Conservation (phyloP, 2,797 vertebrate species). For the Danio choprae region DNA sequence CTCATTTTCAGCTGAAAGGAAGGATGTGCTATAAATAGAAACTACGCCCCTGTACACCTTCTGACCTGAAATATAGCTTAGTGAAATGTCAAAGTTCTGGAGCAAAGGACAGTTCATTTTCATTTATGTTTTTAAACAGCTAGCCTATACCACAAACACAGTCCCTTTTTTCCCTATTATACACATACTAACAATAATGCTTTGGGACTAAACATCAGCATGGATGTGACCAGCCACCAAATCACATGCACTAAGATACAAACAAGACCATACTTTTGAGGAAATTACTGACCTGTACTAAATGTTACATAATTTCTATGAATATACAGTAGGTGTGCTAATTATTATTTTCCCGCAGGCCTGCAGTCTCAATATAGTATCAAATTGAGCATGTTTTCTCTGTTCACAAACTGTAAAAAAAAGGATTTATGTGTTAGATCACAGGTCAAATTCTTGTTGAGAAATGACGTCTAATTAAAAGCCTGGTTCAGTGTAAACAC, state of each 20-base stretch:
- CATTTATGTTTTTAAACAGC: not conserved
- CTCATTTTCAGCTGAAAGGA: slow-evolving; percentile 14
- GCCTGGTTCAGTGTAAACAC: not conserved
- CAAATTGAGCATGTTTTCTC: not conserved
- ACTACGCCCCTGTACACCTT: slow-evolving; percentile 1
- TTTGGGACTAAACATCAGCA: not conserved
- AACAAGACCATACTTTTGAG: no score
- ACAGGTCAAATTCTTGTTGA: not conserved
- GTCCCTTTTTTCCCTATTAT: not conserved
- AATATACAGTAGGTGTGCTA: not conserved
- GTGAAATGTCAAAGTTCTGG: slow-evolving; percentile 4
- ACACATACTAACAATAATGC: not conserved
- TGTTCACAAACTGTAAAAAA: not conserved
- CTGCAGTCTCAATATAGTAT: not conserved
- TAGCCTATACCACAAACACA: not conserved
- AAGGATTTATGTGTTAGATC: not conserved
- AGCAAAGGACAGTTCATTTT: not conserved
- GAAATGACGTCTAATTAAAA: slow-evolving; percentile 7
- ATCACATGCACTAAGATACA: no score
- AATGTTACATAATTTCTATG: not conserved
- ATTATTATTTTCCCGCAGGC: slow-evolving; percentile 20
- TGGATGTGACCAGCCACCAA: not conserved
- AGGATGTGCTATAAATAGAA: slow-evolving; percentile 41
- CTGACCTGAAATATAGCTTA: slow-evolving; percentile 15
- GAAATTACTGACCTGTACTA: not conserved